Evolutionary conservation across 2,888 invertebrate species (phyloP), one percentile per base, ranked within the genome.

Genomic region (Arge pagana): DNA sequence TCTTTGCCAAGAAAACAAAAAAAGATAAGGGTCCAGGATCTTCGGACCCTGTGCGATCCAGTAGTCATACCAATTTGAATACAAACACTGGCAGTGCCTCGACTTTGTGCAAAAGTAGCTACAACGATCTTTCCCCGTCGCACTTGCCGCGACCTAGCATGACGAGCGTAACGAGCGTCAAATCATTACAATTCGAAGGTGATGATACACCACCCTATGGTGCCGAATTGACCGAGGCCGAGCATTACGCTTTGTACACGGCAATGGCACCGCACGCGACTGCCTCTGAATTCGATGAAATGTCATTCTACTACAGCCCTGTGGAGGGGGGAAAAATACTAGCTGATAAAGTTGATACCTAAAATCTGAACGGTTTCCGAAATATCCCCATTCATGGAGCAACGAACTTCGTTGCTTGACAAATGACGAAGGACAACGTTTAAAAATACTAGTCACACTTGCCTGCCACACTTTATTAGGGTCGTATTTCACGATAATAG

Each of bases 161-260:
- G 49, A 60, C 67, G 1, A 71, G 68, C 21, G 60, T 68, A 2
- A 61, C 62, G 21, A 65, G 50, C n/a, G 50, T 51, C 1, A 51
- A 36, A 19, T 51, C 50, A 2, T 19, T 51, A 10, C 23, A 42
- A 51, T 36, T 51, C 3, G 67, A 68, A 5, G 67, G 65, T 3
- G 69, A 72, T 6, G 68, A 65, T 11, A 68, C 72, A 16, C 70
- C 73, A 0, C 62, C 71, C 1, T 71, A 72, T 24, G 74, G 68
- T 52, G 73, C 87, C 35, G 91, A 90, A 62, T 76, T 93, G 23
- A 92, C 92, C 0, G 92, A 93, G 62, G 93, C 91, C 1, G 93
- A 93, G 67, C 90, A 93, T 70, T 93, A 90, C 73, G 93, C 93
- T 24, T 75, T 93, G 53, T 93, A 93, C 64, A 93, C 91, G 65